Evolutionary conservation across 2,888 invertebrate genomes (phyloP).

Genomic region (Lomographa bimaculata): DNA sequence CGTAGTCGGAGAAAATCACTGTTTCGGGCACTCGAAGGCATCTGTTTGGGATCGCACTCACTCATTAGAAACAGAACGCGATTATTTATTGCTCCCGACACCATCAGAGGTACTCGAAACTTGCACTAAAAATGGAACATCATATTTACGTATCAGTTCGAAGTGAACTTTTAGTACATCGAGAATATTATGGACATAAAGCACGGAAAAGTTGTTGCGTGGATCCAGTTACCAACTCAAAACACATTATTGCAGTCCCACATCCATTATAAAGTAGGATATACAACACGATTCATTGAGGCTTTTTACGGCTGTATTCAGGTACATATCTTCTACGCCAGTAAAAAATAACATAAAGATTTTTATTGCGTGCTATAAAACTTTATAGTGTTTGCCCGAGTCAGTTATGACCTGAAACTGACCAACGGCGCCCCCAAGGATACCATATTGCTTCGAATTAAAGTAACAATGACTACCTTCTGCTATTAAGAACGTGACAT

Average conservation of each 20-base stretch:
- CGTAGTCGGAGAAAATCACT: too few relatives aligned
- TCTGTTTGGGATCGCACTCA: too few relatives aligned
- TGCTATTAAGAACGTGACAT: neutral
- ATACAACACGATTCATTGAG: slow-evolving; percentile 17
- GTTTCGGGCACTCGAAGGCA: too few relatives aligned
- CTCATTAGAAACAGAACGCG: too few relatives aligned
- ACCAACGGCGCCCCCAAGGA: slow-evolving; percentile 14
- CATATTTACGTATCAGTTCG: too few relatives aligned
- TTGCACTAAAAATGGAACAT: too few relatives aligned
- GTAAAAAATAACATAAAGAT: slow-evolving; percentile 27
- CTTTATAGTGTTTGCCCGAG: slow-evolving; percentile 22
- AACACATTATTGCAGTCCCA: neutral
- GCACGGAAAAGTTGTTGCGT: too few relatives aligned
- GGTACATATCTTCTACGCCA: slow-evolving; percentile 19
- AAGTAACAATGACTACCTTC: neutral
- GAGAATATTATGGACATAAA: too few relatives aligned
- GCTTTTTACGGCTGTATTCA: slow-evolving; percentile 17
- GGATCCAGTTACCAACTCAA: slow-evolving; percentile 8
- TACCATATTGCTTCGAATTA: slow-evolving; percentile 8
- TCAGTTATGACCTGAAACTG: slow-evolving; percentile 19
- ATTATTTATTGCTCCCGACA: too few relatives aligned
- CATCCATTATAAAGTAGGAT: slow-evolving; percentile 2
- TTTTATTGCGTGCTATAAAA: slow-evolving; percentile 29
- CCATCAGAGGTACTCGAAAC: too few relatives aligned
- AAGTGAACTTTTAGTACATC: too few relatives aligned